Evolutionary conservation across 30 jellyfish, hydroid and myxozoan species (phyloP), one percentile per base, ranked within the genome.

Genomic region (Rhopilema esculentum): DNA sequence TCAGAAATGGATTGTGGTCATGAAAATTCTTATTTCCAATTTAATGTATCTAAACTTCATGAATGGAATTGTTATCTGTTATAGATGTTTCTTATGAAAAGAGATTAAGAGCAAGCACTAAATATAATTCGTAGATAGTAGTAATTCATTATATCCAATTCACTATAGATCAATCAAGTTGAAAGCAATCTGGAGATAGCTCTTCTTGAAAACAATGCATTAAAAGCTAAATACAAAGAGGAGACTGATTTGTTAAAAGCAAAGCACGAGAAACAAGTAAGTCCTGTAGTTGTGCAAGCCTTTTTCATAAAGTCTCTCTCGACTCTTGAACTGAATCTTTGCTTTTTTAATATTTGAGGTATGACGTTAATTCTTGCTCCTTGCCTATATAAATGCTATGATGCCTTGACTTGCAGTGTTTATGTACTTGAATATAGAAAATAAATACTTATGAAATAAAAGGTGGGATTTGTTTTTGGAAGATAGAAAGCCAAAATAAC

Each of bases 221-320:
- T 53, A 31, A 77, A 65, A 27, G 77, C 84, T 0, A 67, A 86
- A 30, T 50, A 24, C 49, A 75, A 31, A 21, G 69, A 72, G 66
- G 89, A 86, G 22, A 31, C 67, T 17, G 72, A 75, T 0, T 25
- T 80, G 6, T 32, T 32, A 2, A 33, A 18, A 4, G 57, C 52
- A 48, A 68, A 52, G 17, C 53, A 66, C 27, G 88, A 75, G 70
- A 77, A 75, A 50, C 89, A 86, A 88, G 94, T 86, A 27, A 74
- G 67, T 49, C 18, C 24, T 8, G n/a, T 8, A 8, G n/a, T 66
- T 20, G 0, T 6, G 20, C 0, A 66, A 19, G 49, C 22, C 33
- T 66, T n/a, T 23, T 61, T 61, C 23, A 61, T 61, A 0, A n/a
- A n/a, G n/a, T n/a, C n/a, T n/a, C n/a, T n/a, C n/a, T n/a, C n/a